Evolutionary conservation across 2,888 invertebrate genomes (phyloP), one percentile per base, ranked within the genome.

Genomic region (Watsonalla cultraria): DNA sequence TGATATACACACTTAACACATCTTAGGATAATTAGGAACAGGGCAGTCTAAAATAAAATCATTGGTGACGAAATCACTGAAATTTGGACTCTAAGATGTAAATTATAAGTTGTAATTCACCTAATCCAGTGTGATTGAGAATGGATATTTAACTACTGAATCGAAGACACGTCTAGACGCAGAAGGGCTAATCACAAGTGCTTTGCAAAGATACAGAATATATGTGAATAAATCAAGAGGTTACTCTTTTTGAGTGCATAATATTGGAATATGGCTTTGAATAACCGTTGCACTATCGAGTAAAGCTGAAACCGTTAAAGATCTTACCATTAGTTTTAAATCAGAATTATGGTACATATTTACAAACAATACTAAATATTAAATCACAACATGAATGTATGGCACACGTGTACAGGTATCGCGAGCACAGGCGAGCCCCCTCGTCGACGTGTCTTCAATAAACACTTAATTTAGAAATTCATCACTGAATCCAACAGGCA

Each of bases 371-470:
- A 87, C 81, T 90, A 87, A 89, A 90, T 90, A 90, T 84, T 78
- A 88, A 82, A 90, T 90, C 90, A 90, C 89, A 90, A 90, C 89
- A 85, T 88, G 83, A 84, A 86, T 82, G 84, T 90, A 90, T 90
- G 90, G 90, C 90, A 90, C 90, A 84, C 77, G 82, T 75, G 82
- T 77, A 80, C 87, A 87, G 86, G 86, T 86, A 75, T 74, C 74
- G 74, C 63, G 57, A 64, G 58, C 60, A 55, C 61, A 54, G 72
- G 53, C 55, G 50, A 53, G 62, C 58, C 59, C 66, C 8, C 54
- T 56, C 58, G 59, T 69, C 72, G 90, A 77, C 90, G 80, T 77
- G 87, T 74, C 88, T 90, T 90, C 90, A 90, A 90, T 82, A 65
- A 60, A 64, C 37, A 67, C 61, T 60, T 69, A 68, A 74, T 68